Base-by-base conservation (phyloP, 2,888 invertebrate species). In the Sphaerophoria rueppellii region DNA sequence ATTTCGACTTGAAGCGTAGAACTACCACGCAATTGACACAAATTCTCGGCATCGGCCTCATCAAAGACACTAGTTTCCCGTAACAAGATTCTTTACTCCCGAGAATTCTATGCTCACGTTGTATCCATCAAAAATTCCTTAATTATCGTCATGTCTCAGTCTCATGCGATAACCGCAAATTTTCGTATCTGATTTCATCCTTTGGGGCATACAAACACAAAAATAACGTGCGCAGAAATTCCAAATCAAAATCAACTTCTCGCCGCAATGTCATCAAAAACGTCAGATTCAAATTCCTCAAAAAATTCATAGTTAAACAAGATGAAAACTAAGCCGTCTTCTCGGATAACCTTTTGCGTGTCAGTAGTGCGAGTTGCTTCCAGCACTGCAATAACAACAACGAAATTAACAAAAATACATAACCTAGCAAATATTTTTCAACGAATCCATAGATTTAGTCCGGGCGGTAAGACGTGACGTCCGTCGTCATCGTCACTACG, bases 271-370 rank as follows among this genome's bases (percentile, higher is more conserved):
- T 40, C 55, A 48, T 35, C 40, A 67, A 24, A 24, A 24, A 54
- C 32, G 55, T 69, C 67, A 69, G 11, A 43, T 11, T 43, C 43
- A 80, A 43, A 55, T 34, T 7, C 61, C 37, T 73, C 48, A 16
- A 65, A 50, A 50, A 37, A 11, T 69, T 69, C 40, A 43, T 37
- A 37, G 4, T 0, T 34, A 46, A 6, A 11, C 0, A 14, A 6
- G 24, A 12, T 14, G 12, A 67, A 58, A 48, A 55, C 54, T 40
- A 54, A 32, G 12, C 32, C 40, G 32, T 69, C 78, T 63, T 61
- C 78, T 74, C 74, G 70, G 58, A 73, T 78, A 78, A 79, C 74
- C 80, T 65, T 52, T 65, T 75, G 63, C 74, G 57, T 74, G 69
- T 79, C 48, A 65, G 65, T 65, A 65, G 70, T 73, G 4, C 40